These are phyloP conservation scores for Limnephilus auricula DNA, from an alignment of 2,888 invertebrate genomes.

Conservation along the genomic window DNA sequence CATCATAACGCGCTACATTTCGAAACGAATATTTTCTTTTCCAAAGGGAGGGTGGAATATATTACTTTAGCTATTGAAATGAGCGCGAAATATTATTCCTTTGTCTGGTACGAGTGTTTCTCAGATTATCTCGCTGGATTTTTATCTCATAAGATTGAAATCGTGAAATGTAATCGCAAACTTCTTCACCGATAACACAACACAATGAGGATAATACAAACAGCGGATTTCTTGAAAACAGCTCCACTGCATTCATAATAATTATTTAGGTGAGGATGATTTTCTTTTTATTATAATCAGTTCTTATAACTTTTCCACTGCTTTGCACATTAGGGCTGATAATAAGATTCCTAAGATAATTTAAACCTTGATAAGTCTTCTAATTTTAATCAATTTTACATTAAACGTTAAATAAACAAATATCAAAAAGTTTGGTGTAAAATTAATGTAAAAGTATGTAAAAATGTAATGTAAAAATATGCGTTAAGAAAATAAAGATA, in stretches of 20 bases:
- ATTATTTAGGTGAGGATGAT: background rate
- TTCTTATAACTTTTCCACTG: background rate
- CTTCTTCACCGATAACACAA: background rate
- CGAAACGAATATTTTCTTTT: slow-evolving; percentile 8
- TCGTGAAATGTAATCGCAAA: background rate
- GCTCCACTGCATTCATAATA: background rate
- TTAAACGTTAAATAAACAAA: too few species aligned
- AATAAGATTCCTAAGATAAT: too few species aligned
- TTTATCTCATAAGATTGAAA: slow-evolving; percentile 11
- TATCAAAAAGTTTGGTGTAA: too few species aligned
- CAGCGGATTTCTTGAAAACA: background rate
- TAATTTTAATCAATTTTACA: too few species aligned
- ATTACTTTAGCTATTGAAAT: slow-evolving; percentile 18
- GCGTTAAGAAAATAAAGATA: too few species aligned
- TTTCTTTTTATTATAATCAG: background rate
- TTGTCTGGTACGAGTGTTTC: slow-evolving; percentile 24
- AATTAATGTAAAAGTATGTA: too few species aligned
- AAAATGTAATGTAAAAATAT: too few species aligned
- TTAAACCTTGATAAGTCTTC: too few species aligned
- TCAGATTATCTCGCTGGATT: slow-evolving; percentile 13
- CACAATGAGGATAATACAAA: background rate
- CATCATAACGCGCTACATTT: background rate
- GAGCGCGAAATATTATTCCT: slow-evolving; percentile 40
- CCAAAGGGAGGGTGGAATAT: slow-evolving; percentile 15
- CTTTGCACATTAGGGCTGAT: background rate